Percentiles rank a stretch among this genome's conserved stretches.
Conservation (phyloP, 2,797 vertebrate genomes). For the Fundulus diaphanus region DNA sequence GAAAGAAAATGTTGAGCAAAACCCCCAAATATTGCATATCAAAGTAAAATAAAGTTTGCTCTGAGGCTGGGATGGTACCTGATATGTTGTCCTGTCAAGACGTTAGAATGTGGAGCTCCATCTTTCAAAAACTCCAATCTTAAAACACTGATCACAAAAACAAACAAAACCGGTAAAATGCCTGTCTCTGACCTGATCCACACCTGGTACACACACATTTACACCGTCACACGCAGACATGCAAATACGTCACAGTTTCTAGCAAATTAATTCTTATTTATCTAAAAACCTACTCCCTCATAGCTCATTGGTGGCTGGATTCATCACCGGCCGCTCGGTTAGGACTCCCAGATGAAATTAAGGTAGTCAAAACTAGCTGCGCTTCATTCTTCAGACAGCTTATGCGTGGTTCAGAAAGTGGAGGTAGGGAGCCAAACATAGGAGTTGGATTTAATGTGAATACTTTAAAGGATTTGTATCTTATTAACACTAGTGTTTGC, state of each 20-base stretch:
- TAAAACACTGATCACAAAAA: neutral
- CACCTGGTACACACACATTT: conserved; percentile 1
- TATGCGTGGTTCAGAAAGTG: conserved; percentile 24
- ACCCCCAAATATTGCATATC: neutral
- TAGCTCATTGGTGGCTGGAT: conserved; percentile 16
- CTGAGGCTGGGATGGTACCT: neutral
- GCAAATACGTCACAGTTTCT: conserved; percentile 34
- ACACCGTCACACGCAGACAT: conserved; percentile 1
- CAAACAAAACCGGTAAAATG: neutral
- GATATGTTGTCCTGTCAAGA: neutral
- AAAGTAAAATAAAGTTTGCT: neutral
- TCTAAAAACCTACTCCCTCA: conserved; percentile 32
- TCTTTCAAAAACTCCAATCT: neutral
- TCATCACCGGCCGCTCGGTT: neutral
- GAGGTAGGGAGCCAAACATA: conserved; percentile 3
- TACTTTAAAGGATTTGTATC: conserved; percentile 35
- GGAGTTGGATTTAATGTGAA: conserved; percentile 30
- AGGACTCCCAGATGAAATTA: conserved; percentile 1
- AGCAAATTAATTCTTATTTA: conserved; percentile 37
- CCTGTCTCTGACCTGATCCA: neutral
- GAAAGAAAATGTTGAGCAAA: neutral
- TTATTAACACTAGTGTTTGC: conserved; percentile 13
- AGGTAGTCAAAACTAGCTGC: neutral
- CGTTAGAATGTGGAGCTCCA: neutral
- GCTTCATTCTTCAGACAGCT: conserved; percentile 15